These are phyloP conservation scores for Drosophila nr. medialis DNA, from an alignment of 2,888 invertebrate species.

Conservation along the genomic window DNA sequence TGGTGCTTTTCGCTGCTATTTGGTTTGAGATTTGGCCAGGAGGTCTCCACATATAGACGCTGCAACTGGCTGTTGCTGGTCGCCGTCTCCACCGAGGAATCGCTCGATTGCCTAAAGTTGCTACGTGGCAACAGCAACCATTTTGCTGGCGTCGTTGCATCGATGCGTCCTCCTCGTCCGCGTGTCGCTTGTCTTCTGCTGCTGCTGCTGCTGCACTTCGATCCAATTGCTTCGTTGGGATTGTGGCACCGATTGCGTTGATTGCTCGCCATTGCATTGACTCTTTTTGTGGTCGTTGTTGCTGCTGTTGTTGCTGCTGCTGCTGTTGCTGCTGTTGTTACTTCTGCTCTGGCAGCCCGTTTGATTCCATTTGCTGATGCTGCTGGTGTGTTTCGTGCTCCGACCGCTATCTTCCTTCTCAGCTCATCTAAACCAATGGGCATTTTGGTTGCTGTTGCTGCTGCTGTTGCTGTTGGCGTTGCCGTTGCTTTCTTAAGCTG, in stretches of 20 bases:
- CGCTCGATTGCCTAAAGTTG: conserved; percentile 47
- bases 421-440: neutral
- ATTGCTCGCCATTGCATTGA: neutral
- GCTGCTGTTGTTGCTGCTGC: neutral
- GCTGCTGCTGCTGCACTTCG: neutral
- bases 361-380: neutral
- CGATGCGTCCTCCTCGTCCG: neutral
- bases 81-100: conserved; percentile 42
- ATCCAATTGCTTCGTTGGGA: neutral
- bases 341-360: neutral
- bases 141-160: conserved; percentile 15
- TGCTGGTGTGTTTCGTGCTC: neutral
- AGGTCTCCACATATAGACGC: neutral
- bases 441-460: neutral
- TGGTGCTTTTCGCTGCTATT: neutral
- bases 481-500: neutral
- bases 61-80: neutral
- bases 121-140: conserved; percentile 55
- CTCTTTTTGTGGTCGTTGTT: conserved; percentile 4
- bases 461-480: neutral
- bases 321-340: neutral
- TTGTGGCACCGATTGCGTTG: neutral
- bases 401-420: neutral
- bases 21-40: conserved; percentile 5
- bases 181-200: neutral